These are phyloP conservation scores for Hylaea fasciaria DNA, from an alignment of 2,888 invertebrate species.

Conservation along the genomic window DNA sequence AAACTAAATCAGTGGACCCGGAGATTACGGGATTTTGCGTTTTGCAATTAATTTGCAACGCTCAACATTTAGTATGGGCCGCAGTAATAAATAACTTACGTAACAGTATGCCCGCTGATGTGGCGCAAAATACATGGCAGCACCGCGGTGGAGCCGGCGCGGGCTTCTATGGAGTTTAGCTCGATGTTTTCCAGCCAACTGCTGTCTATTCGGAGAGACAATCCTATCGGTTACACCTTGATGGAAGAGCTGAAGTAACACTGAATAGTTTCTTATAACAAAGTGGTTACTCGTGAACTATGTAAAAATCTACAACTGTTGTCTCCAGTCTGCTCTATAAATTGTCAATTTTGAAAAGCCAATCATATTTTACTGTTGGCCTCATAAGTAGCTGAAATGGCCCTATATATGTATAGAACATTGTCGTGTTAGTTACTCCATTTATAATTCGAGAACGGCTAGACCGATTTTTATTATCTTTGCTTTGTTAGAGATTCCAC, in stretches of 20 bases:
- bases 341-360: too few species aligned
- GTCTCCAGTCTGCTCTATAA: too few species aligned
- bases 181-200: conserved; percentile 79
- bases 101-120: conserved; percentile 66
- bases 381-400: too few species aligned
- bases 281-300: too few species aligned
- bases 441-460: too few species aligned
- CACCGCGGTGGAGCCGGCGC: conserved; percentile 69
- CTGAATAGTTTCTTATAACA: background rate
- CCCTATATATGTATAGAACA: too few species aligned
- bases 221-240: conserved; percentile 10
- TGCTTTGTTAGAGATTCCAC: too few species aligned
- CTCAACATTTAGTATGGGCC: conserved; percentile 34
- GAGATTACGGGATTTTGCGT: conserved; percentile 39
- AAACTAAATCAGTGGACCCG: conserved; percentile 3
- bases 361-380: too few species aligned
- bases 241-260: background rate
- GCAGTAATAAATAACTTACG: conserved; percentile 61
- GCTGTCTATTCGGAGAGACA: conserved; percentile 62
- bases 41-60: conserved; percentile 41
- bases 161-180: conserved; percentile 72
- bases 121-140: conserved; percentile 74
- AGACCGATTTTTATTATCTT: too few species aligned
- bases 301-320: too few species aligned
- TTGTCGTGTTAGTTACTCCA: too few species aligned